Evolutionary conservation across 2,113 vertebrate genomes (phyloP), one percentile per base, ranked within the genome.

Genomic region (Heterochromis multidens): DNA sequence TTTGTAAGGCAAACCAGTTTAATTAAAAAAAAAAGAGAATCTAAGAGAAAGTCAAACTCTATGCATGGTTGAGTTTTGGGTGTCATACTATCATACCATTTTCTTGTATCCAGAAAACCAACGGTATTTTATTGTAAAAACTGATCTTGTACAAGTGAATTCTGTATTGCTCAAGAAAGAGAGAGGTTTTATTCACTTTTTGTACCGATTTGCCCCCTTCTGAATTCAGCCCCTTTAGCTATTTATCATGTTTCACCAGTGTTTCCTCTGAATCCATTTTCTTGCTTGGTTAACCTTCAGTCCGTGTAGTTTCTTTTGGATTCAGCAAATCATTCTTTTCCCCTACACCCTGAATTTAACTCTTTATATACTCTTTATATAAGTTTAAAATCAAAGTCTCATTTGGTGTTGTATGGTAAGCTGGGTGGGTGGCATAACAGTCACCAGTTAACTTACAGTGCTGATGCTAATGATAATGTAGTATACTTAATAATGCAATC

Each of bases 281-380:
- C 19, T 16, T 90, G 77, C 89, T 81, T 90, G 88, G 88, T 91
- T 91, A 90, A 79, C 84, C 70, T 77, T 77, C 56, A 70, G 33
- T 81, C 35, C 65, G 83, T 84, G 37, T 2, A 86, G 33, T 33
- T 84, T 90, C 13, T 72, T 67, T 72, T 81, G 19, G 67, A 79
- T 57, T 89, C 82, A 87, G 87, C 60, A 84, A 85, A 89, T 52
- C 12, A 29, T 35, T 57, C 17, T 82, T 79, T 67, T 6, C 40
- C 67, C 3, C 0, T 11, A 13, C 65, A 23, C 56, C 7, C 11
- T 31, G n/a, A 84, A 76, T 63, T 82, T 19, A 82, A 72, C 77
- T 56, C 65, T 57, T 25, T 80, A 3, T 16, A 57, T 58, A 16
- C 56, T 21, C 16, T 25, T 1, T 40, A 21, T 67, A 21, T 31